Percentiles rank a stretch among this genome's conserved stretches.
phyloP scores from a whole-genome alignment of 1,140 invertebrate genomes.

The Zaprionus ornatus region DNA sequence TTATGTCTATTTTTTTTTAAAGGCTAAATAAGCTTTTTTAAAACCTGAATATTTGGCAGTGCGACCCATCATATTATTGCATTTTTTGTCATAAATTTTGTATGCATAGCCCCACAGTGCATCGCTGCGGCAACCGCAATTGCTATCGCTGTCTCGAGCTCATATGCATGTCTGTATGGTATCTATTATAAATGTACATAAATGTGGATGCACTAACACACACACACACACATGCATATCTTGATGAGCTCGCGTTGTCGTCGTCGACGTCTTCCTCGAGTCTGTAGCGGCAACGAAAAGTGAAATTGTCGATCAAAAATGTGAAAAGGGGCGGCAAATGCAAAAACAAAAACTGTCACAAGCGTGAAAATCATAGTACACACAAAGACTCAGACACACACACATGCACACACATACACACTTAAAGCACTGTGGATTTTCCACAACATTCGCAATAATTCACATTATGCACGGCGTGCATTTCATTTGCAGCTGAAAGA shows the following conservation, averaged over 20 bases:
- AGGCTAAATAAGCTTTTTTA: too few relatives aligned
- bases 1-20: too few relatives aligned
- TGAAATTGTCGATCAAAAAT: constrained; percentile 79
- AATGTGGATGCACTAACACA: neutral
- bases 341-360: constrained; percentile 67
- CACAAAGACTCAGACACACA: neutral
- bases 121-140: constrained; percentile 29
- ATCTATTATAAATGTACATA: constrained; percentile 24
- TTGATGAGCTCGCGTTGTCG: constrained; percentile 6
- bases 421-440: constrained; percentile 24
- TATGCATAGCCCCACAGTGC: neutral
- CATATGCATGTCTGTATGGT: constrained; percentile 30
- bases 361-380: constrained; percentile 38
- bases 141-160: constrained; percentile 55
- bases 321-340: constrained; percentile 44
- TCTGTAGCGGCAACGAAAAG: constrained; percentile 62
- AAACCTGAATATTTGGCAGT: too few relatives aligned
- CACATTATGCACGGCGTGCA: constrained; percentile 33
- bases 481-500: constrained; percentile 45
- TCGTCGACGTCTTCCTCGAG: constrained; percentile 36
- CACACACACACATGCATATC: neutral
- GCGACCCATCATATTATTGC: neutral
- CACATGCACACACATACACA: too few relatives aligned
- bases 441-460: constrained; percentile 46
- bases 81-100: neutral